phyloP scores from a whole-genome alignment of 2,113 vertebrate genomes.

The Phaetusa simplex region DNA sequence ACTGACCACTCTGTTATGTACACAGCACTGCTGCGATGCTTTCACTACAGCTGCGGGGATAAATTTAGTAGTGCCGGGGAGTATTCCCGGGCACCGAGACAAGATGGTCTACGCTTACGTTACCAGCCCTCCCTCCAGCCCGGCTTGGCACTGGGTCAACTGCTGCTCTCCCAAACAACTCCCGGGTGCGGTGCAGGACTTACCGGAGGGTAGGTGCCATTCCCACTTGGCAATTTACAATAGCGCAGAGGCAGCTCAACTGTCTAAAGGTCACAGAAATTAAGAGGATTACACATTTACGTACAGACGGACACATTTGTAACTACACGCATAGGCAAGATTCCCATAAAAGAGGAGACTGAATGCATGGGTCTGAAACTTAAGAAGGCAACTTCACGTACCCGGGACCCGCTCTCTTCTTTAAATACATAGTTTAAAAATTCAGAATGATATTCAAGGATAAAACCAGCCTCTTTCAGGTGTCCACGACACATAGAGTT shows the following conservation, averaged over 20 bases:
- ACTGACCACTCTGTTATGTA: background rate
- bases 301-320: background rate
- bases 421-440: background rate
- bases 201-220: background rate
- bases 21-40: background rate
- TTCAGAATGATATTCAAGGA: background rate
- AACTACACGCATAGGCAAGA: background rate
- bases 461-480: background rate
- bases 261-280: background rate
- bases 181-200: background rate
- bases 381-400: background rate
- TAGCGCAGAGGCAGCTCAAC: background rate
- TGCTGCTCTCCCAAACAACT: background rate
- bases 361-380: background rate
- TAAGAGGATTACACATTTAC: background rate
- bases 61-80: background rate
- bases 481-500: background rate
- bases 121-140: background rate
- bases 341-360: background rate
- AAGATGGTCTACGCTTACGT: background rate
- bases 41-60: background rate
- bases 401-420: background rate
- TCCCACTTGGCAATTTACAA: background rate
- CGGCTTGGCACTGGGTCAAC: background rate
- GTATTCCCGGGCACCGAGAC: background rate